Evolutionary conservation across 2,797 vertebrate genomes (phyloP), one percentile per base, ranked within the genome.

Genomic region (Typhlichthys subterraneus): DNA sequence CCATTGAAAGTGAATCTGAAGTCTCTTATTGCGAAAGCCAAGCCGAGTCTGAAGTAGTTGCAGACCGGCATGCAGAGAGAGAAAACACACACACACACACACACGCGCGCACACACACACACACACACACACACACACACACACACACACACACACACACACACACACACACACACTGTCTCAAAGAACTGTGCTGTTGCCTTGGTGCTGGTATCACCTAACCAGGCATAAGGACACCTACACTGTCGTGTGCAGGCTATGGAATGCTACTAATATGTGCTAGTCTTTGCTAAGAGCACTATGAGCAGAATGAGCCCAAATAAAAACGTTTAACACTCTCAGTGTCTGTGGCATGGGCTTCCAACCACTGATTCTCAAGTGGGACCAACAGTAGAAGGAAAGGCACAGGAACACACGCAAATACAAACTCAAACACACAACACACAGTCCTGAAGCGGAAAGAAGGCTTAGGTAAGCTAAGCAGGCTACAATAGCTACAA

Each of bases 401-500:
- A 90, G 87, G 86, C 87, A 86, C 85, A 89, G 84, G 84, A 89
- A 90, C 83, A 88, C 84, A 84, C 79, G 72, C 85, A 77, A 83
- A 91, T 81, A 62, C 65, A 86, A 86, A 88, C 81, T 89, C 87
- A 87, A 85, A 87, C 88, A 88, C 86, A 83, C 84, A 4, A 77
- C 79, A 86, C 79, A 87, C 76, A 87, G 87, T 89, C 89, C 90
- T 89, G 88, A 89, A 91, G 87, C 88, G 80, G 80, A 88, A 80
- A 87, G 85, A 89, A 89, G 83, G 88, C 90, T 88, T 90, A 89
- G 83, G 80, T 86, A 85, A 86, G 87, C 86, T 88, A 89, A 88
- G 85, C 87, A 85, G 87, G 88, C 89, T 91, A 91, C 88, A 85
- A 82, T 87, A 90, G 87, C 88, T 91, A 91, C 89, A 83, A 89